Percentiles rank a stretch among this genome's conserved stretches.
Evolutionary conservation across 2,113 vertebrate genomes (phyloP).

Genomic region (Callorhinus ursinus): DNA sequence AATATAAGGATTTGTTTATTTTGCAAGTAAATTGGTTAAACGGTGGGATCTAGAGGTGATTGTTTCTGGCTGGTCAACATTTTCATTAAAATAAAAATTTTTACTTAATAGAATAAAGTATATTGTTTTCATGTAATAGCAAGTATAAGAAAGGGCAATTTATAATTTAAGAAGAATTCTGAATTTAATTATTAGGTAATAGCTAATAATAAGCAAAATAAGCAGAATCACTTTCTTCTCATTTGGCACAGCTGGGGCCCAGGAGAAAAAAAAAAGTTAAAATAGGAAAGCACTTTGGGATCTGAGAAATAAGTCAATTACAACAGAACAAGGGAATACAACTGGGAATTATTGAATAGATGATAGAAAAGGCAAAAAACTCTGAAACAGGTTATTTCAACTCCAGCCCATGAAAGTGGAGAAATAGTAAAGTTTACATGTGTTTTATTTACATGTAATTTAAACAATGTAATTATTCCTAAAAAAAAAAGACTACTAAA

Average conservation of each 20-base stretch:
- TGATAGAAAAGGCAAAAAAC: slow-evolving; percentile 24
- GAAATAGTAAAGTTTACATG: slow-evolving; percentile 4
- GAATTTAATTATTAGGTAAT: slow-evolving; percentile 43
- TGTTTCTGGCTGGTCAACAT: not conserved
- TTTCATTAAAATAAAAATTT: slow-evolving; percentile 35
- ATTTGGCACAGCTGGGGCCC: not conserved
- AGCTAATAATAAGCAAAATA: not conserved
- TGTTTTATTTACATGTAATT: not conserved
- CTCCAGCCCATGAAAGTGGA: not conserved
- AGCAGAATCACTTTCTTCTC: slow-evolving; percentile 53
- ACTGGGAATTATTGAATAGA: slow-evolving; percentile 23
- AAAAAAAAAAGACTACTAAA: not conserved
- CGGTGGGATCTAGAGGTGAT: not conserved
- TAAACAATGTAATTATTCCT: slow-evolving; percentile 6
- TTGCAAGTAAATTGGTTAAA: slow-evolving; percentile 22
- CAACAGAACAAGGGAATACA: not conserved
- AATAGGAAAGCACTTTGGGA: not conserved
- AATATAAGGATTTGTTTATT: slow-evolving; percentile 34
- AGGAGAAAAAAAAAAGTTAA: not conserved
- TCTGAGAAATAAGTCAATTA: not conserved
- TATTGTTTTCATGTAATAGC: not conserved
- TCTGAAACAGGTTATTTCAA: slow-evolving; percentile 15
- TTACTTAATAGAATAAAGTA: slow-evolving; percentile 21
- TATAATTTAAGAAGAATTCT: slow-evolving; percentile 34
- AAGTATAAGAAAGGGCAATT: slow-evolving; percentile 1